These are phyloP conservation scores for Micronycteris hirsuta DNA, from an alignment of 2,113 vertebrate genomes.

Conservation along the genomic window DNA sequence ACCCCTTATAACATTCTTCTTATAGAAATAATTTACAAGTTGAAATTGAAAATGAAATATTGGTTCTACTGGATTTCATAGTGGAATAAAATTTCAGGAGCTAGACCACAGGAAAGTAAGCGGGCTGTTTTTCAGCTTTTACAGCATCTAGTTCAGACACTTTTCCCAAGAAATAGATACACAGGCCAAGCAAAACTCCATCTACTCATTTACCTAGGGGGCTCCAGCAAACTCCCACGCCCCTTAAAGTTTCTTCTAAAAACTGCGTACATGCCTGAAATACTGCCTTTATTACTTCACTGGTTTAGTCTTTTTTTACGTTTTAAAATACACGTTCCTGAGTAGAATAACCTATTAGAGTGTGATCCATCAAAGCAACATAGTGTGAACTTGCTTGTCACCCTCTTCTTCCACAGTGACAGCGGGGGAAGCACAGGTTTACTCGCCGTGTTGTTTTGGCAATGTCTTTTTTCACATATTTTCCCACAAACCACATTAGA, in stretches of 20 bases:
- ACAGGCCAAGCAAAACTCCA: neutral
- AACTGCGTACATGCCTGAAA: neutral
- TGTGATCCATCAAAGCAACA: constrained; percentile 47
- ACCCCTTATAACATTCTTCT: neutral
- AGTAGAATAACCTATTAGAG: constrained; percentile 15
- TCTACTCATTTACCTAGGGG: neutral
- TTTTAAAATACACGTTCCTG: constrained; percentile 50
- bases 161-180: neutral
- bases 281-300: constrained; percentile 28
- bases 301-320: neutral
- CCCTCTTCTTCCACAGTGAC: neutral
- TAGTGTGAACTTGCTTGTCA: constrained; percentile 36
- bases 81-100: neutral
- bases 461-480: neutral
- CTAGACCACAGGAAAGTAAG: neutral
- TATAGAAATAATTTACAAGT: constrained; percentile 57
- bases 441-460: constrained; percentile 31
- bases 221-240: neutral
- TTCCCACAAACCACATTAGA: constrained; percentile 26
- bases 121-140: neutral
- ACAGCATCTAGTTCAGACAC: neutral
- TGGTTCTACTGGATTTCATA: constrained; percentile 33
- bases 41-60: constrained; percentile 59
- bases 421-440: constrained; percentile 31
- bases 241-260: neutral